Evolutionary conservation across 2,113 vertebrate species (phyloP), one percentile per base, ranked within the genome.

Genomic region (Calidris pygmaea): DNA sequence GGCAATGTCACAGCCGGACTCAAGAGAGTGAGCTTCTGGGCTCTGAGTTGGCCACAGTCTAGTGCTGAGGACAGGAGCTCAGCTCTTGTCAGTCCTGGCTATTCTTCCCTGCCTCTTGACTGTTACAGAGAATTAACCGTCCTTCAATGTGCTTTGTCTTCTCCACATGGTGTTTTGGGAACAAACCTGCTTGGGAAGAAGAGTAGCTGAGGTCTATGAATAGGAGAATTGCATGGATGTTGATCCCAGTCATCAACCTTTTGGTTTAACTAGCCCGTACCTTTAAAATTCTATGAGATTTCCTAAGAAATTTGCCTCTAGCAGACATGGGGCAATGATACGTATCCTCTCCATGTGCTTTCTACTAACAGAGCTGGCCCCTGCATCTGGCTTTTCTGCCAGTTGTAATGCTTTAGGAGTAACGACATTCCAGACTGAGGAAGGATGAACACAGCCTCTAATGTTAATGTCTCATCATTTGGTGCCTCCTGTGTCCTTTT

Each of bases 381-480:
- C 59, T 50, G 8, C 55, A 50, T 27, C 74, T 87, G 62, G 50
- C 39, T 89, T 66, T 35, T 60, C 58, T 92, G 73, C 62, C 86
- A 82, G 73, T 70, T 77, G 43, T 60, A 75, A 55, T 77, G 53
- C 48, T 90, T 78, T 60, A 79, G 74, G 20, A 82, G 18, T 5
- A 13, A 70, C 76, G 59, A 72, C 34, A n/a, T 82, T 87, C 81
- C 77, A 93, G 53, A 74, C 50, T 18, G 59, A 68, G 35, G 41
- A 91, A 82, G 66, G 71, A 63, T 87, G 91, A 95, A 76, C 55
- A 29, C 48, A 66, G 50, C 53, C 66, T 73, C 83, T 85, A 58
- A 89, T 85, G 74, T 82, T 95, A 95, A 85, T 95, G 90, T 89
- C 89, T 85, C 94, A 87, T 85, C 58, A 39, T 93, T 87, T 89